phyloP scores from a whole-genome alignment of 35 echinoderm and acorn worm genomes.

The Amphiura filiformis region DNA sequence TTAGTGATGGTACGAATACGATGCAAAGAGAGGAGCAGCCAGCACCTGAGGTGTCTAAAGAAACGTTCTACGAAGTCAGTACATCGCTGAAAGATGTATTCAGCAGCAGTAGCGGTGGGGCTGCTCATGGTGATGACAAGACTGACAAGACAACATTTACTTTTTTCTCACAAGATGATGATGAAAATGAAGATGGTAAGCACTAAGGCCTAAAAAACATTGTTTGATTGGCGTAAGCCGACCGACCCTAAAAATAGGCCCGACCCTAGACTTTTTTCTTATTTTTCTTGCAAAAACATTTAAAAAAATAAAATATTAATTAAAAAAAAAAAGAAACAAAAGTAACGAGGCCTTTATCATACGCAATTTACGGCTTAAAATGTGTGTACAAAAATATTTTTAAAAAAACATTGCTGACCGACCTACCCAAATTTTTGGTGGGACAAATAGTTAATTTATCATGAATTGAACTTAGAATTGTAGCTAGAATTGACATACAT shows the following conservation, averaged over 20 bases:
- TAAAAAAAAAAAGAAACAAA: neutral
- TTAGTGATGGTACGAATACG: neutral
- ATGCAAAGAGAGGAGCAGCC: conserved; percentile 10
- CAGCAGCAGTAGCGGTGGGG: neutral
- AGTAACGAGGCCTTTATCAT: neutral
- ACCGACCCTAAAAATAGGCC: too few relatives aligned
- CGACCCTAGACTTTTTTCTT: too few relatives aligned
- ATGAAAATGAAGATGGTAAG: conserved; percentile 7
- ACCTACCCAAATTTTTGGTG: too few relatives aligned
- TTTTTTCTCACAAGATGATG: conserved; percentile 54
- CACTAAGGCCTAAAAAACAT: too few relatives aligned
- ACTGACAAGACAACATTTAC: conserved; percentile 28
- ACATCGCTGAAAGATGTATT: conserved; percentile 52
- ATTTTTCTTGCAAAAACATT: neutral
- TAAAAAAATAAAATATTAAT: neutral
- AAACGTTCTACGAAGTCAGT: conserved; percentile 77
- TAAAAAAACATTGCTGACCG: too few relatives aligned
- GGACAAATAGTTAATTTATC: too few relatives aligned
- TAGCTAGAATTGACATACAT: neutral
- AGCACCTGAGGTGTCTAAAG: conserved; percentile 75
- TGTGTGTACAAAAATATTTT: too few relatives aligned
- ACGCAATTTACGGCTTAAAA: neutral
- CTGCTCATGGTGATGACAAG: neutral
- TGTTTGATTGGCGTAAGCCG: too few relatives aligned
- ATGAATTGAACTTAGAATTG: neutral